Conservation (phyloP, 2,113 vertebrate genomes). For the Oostethus manadensis region DNA sequence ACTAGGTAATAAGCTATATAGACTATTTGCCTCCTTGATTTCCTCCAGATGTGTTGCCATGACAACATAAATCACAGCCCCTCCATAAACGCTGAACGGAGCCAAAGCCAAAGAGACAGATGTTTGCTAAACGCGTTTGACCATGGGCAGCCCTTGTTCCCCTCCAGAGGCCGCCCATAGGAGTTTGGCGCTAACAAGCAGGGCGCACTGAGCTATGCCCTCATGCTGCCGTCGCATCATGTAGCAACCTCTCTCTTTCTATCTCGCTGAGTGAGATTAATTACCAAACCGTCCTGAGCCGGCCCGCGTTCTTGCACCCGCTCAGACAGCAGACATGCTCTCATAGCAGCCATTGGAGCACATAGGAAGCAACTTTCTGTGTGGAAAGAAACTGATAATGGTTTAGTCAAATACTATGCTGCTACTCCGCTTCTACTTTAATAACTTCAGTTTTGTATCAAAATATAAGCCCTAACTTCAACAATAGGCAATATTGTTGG, state of each 20-base stretch:
- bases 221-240: slow-evolving; percentile 54
- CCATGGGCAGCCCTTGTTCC: slow-evolving; percentile 40
- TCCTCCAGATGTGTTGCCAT: background rate
- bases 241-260: slow-evolving; percentile 35
- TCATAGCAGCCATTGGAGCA: slow-evolving; percentile 8
- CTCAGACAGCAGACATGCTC: background rate
- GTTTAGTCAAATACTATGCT: background rate
- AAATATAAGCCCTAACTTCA: background rate
- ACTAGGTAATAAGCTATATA: too few relatives aligned
- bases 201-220: slow-evolving; percentile 53
- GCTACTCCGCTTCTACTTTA: background rate
- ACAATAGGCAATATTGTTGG: too few relatives aligned
- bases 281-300: slow-evolving; percentile 38
- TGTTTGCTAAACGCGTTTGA: slow-evolving; percentile 53
- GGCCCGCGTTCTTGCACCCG: slow-evolving; percentile 19
- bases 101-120: slow-evolving; percentile 6
- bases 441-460: background rate
- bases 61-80: background rate
- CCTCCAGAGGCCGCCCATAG: slow-evolving; percentile 55
- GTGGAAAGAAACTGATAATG: slow-evolving; percentile 30
- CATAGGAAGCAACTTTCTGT: slow-evolving; percentile 18
- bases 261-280: slow-evolving; percentile 59
- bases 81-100: background rate
- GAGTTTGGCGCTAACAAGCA: slow-evolving; percentile 57
- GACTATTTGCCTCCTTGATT: background rate